A percentile compares a stretch with the other conserved stretches of the same genome.
These are phyloP conservation scores for Tangara arthus DNA, from an alignment of 2,797 vertebrate species.

Conservation along the genomic window DNA sequence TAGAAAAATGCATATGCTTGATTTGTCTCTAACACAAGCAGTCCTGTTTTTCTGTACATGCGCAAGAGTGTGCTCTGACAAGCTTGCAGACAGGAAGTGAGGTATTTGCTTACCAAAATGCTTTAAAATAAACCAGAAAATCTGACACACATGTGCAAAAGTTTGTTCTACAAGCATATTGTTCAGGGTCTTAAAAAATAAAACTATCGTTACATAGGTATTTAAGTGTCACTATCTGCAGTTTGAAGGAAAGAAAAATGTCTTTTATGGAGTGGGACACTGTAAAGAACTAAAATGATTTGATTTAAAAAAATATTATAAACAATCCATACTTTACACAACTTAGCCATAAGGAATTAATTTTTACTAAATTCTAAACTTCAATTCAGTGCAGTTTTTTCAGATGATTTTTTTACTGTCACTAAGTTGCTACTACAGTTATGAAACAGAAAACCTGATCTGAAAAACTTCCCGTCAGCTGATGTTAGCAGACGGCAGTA, in stretches of 20 bases:
- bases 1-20: neutral
- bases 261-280: neutral
- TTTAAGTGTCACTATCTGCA: neutral
- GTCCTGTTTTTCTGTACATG: neutral
- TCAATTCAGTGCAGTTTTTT: neutral
- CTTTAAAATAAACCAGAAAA: neutral
- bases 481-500: neutral
- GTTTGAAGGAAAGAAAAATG: neutral
- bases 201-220: neutral
- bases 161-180: neutral
- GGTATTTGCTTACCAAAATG: neutral
- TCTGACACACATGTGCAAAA: neutral
- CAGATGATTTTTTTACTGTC: neutral
- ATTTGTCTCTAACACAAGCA: neutral
- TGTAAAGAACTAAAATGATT: neutral
- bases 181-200: neutral
- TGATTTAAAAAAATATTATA: neutral
- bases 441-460: neutral
- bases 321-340: neutral
- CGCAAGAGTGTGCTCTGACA: neutral
- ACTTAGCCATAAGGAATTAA: neutral
- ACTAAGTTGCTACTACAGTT: neutral
- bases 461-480: neutral
- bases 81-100: neutral
- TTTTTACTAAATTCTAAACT: neutral